A percentile compares a stretch with the other conserved stretches of the same genome.
Conservation (phyloP, 2,888 invertebrate species). For the Napeogenes sylphis region DNA sequence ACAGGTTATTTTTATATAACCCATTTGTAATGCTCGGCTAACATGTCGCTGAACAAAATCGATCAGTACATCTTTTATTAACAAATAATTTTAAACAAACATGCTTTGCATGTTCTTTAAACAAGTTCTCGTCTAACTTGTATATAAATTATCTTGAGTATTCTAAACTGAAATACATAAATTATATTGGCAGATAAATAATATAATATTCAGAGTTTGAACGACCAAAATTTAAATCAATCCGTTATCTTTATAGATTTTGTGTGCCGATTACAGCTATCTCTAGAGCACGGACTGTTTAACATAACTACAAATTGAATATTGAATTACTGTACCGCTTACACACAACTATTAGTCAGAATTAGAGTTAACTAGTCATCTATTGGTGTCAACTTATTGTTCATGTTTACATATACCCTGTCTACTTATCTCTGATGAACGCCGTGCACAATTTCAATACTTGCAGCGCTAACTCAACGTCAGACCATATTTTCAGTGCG, state of each 20-base stretch:
- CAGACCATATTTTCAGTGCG: constrained; percentile 57
- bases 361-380: constrained; percentile 42
- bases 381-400: constrained; percentile 42
- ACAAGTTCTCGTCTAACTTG: too few relatives aligned
- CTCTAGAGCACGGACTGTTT: constrained; percentile 12
- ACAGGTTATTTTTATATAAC: constrained; percentile 18
- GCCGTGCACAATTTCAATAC: constrained; percentile 41
- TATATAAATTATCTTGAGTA: neutral
- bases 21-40: constrained; percentile 7
- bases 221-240: constrained; percentile 4
- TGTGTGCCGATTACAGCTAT: constrained; percentile 5
- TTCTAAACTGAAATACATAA: constrained; percentile 1
- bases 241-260: constrained; percentile 6
- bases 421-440: constrained; percentile 51
- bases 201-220: constrained; percentile 3
- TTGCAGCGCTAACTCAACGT: constrained; percentile 42
- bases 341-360: constrained; percentile 34
- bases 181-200: constrained; percentile 4
- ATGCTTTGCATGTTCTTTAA: too few relatives aligned
- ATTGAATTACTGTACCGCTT: constrained; percentile 29
- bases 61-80: too few relatives aligned
- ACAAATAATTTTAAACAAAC: too few relatives aligned
- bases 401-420: constrained; percentile 47
- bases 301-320: constrained; percentile 30
- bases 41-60: neutral